Conservation (phyloP, 2,113 vertebrate species). For the Hippopotamus amphibius region DNA sequence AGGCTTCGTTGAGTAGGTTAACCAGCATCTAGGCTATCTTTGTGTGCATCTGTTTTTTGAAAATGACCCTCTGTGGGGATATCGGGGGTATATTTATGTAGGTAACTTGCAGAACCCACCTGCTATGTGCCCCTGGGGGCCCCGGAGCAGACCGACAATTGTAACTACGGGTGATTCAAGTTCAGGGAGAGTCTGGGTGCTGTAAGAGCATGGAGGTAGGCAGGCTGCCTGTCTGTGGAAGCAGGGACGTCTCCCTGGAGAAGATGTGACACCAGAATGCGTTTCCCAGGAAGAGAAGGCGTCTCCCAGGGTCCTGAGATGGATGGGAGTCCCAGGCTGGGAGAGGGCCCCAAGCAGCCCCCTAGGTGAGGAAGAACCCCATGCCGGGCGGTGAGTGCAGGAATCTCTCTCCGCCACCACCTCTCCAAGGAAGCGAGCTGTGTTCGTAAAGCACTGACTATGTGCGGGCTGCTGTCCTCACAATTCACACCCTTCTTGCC, state of each 20-base stretch:
- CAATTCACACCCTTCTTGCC: neutral
- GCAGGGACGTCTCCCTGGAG: slow-evolving; percentile 7
- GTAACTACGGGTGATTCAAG: neutral
- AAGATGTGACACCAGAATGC: neutral
- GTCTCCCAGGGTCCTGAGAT: neutral
- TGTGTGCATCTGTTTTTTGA: neutral
- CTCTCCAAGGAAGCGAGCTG: neutral
- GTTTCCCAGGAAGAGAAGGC: neutral
- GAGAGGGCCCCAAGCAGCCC: neutral
- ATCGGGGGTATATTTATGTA: neutral
- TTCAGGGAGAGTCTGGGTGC: neutral
- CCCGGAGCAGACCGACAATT: neutral
- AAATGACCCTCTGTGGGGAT: neutral
- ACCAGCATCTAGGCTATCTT: neutral
- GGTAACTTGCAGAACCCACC: neutral
- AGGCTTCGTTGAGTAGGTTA: neutral
- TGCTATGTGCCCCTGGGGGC: neutral
- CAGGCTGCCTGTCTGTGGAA: neutral
- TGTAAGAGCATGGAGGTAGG: neutral
- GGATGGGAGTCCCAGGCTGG: neutral
- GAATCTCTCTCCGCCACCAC: neutral
- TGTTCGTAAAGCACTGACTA: neutral
- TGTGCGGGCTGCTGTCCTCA: neutral
- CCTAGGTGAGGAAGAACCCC: neutral
- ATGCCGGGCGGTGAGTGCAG: neutral